Conservation (phyloP, 2,797 vertebrate genomes). For the Thripadectes ignobilis region DNA sequence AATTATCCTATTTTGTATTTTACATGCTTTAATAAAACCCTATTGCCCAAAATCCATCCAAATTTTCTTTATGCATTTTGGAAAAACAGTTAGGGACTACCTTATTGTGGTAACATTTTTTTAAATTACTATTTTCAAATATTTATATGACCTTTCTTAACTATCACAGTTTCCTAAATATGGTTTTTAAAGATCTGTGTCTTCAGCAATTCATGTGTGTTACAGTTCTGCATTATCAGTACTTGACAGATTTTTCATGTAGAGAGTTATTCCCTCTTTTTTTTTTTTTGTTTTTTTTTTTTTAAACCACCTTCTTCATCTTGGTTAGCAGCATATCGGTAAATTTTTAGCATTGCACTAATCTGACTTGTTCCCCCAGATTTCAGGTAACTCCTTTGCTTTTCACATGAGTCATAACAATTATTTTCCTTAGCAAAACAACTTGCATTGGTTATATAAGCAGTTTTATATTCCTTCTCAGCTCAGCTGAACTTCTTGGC, state of each 20-base stretch:
- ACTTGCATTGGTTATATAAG: not conserved
- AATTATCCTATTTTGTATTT: not conserved
- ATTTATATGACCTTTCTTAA: not conserved
- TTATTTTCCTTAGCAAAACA: not conserved
- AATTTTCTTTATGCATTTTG: not conserved
- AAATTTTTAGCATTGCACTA: not conserved
- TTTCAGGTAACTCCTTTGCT: not conserved
- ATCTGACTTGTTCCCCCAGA: not conserved
- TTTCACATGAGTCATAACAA: not conserved
- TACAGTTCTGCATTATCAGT: not conserved
- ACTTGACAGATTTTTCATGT: not conserved
- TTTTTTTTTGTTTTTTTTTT: too few relatives aligned
- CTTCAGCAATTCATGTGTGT: not conserved
- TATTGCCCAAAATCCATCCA: not conserved
- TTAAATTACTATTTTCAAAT: not conserved
- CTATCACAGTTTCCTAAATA: not conserved
- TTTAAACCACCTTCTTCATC: not conserved
- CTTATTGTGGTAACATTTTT: not conserved
- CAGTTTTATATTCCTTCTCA: not conserved
- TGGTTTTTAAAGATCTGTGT: not conserved
- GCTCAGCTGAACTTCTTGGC: not conserved
- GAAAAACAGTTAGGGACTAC: not conserved
- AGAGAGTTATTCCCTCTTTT: not conserved
- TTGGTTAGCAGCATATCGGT: not conserved
- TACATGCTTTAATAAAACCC: not conserved